phyloP scores from a whole-genome alignment of 2,113 vertebrate genomes.

The Pollachius pollachius region DNA sequence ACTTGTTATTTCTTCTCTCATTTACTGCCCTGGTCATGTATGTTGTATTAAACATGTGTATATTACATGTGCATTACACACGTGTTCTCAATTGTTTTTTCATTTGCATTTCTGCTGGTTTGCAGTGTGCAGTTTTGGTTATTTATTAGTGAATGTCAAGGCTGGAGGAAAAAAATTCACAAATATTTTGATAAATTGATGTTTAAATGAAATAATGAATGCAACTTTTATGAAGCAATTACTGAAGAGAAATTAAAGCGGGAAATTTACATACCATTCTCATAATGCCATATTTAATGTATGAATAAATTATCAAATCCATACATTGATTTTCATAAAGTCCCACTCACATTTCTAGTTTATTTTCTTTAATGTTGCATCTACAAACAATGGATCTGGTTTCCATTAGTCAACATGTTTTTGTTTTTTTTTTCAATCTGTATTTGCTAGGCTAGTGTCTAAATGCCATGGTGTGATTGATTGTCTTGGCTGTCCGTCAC shows the following conservation, averaged over 20 bases:
- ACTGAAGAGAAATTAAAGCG: not conserved
- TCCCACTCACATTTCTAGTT: not conserved
- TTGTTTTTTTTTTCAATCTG: not conserved
- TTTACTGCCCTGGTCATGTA: no score
- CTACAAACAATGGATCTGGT: not conserved
- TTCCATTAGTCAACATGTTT: not conserved
- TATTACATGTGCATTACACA: no score
- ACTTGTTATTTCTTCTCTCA: no score
- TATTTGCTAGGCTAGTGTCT: no score
- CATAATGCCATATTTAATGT: not conserved
- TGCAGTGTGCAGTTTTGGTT: not conserved
- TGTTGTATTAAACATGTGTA: no score
- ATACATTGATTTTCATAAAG: not conserved
- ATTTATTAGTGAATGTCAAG: not conserved
- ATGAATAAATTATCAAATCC: not conserved
- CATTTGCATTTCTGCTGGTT: no score
- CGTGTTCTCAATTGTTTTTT: no score
- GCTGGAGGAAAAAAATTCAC: not conserved
- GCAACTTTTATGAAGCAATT: not conserved
- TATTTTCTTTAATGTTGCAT: not conserved
- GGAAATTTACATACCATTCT: not conserved
- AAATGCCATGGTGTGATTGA: constrained; percentile 9
- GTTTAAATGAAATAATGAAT: not conserved
- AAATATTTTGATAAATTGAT: not conserved
- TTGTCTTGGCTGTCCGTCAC: constrained; percentile 13